Evolutionary conservation across 1,140 invertebrate genomes (phyloP).

Genomic region (Bombus turneri): DNA sequence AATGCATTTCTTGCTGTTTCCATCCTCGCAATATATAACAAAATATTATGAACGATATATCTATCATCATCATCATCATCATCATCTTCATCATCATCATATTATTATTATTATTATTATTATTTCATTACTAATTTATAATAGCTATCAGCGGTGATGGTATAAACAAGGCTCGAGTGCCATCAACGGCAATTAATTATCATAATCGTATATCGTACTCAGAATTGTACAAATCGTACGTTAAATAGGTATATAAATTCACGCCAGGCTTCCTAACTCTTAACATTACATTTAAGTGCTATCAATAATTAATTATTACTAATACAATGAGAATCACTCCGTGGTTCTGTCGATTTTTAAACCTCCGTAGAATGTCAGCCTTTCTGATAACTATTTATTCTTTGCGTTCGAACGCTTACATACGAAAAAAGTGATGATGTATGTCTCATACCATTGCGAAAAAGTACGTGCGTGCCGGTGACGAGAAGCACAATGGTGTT

Average conservation of each 20-base stretch:
- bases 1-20: conserved; percentile 61
- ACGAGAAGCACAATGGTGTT: neutral
- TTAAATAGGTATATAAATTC: neutral
- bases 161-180: conserved; percentile 23
- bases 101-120: neutral
- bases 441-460: conserved; percentile 2
- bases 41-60: conserved; percentile 60
- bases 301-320: conserved; percentile 14
- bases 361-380: neutral
- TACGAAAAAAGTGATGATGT: neutral
- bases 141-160: conserved; percentile 30
- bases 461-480: conserved; percentile 15
- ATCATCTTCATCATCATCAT: neutral
- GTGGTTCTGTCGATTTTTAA: neutral
- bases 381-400: neutral
- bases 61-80: neutral
- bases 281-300: conserved; percentile 45
- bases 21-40: conserved; percentile 60
- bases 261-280: conserved; percentile 21
- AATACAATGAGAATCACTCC: conserved; percentile 15
- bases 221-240: conserved; percentile 7
- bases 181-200: conserved; percentile 42
- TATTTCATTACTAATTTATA: conserved; percentile 22
- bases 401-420: neutral
- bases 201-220: neutral